phyloP scores from a whole-genome alignment of 64 coral and sea anemone species.

The Actinia equina region DNA sequence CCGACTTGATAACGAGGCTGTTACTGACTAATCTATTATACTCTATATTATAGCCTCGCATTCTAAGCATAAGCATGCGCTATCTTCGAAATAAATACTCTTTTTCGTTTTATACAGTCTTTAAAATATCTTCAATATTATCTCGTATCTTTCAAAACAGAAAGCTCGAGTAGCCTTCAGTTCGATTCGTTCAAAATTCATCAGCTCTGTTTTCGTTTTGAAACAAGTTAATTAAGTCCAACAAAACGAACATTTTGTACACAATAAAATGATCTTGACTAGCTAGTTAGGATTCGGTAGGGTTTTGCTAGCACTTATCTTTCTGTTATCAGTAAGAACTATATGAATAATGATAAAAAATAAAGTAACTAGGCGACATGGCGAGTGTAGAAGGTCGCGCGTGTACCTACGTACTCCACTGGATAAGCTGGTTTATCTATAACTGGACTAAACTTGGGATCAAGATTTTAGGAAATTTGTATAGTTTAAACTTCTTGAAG shows the following conservation, averaged over 20 bases:
- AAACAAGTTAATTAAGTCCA: neutral
- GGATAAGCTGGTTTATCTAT: neutral
- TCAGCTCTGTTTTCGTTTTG: neutral
- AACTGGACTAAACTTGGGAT: neutral
- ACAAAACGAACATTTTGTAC: conserved; percentile 8
- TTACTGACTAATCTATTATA: neutral
- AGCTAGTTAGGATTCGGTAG: neutral
- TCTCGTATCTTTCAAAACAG: conserved; percentile 3
- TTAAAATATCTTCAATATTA: conserved; percentile 7
- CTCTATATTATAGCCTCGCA: conserved; percentile 15
- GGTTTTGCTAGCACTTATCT: neutral
- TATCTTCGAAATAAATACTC: conserved; percentile 17
- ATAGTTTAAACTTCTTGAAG: neutral
- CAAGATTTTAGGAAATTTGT: neutral
- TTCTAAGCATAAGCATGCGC: neutral
- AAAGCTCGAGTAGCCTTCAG: neutral
- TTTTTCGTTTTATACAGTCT: conserved; percentile 6
- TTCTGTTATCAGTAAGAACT: neutral
- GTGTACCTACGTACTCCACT: neutral
- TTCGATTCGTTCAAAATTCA: neutral
- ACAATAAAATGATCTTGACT: neutral
- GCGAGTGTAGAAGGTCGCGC: neutral
- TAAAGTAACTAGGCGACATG: neutral
- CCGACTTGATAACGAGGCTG: neutral
- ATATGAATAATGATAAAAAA: neutral